phyloP scores from a whole-genome alignment of 2,888 invertebrate species.

The Hoplodrina blanda region DNA sequence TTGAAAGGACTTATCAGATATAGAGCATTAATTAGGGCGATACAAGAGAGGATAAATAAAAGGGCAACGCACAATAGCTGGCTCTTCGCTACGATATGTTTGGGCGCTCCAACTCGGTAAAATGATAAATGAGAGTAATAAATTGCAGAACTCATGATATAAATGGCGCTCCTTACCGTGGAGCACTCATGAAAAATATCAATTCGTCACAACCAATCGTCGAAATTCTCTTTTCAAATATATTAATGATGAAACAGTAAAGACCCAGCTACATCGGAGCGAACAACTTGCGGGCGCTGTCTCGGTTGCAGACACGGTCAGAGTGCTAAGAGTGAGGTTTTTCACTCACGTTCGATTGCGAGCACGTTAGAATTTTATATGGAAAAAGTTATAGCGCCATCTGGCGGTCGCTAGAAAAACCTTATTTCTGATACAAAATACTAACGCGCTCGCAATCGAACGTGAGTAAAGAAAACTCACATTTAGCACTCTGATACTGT shows the following conservation, averaged over 20 bases:
- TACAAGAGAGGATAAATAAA: slow-evolving; percentile 59
- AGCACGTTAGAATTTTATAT: too few relatives aligned
- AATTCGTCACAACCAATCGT: slow-evolving; percentile 81
- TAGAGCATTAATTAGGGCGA: slow-evolving; percentile 54
- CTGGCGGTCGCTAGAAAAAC: too few relatives aligned
- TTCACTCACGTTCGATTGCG: too few relatives aligned
- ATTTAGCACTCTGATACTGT: too few relatives aligned
- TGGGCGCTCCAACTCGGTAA: slow-evolving; percentile 76
- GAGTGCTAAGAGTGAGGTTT: too few relatives aligned
- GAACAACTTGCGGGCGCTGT: too few relatives aligned
- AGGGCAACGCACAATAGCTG: slow-evolving; percentile 61
- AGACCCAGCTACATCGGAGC: too few relatives aligned
- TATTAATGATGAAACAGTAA: slow-evolving; percentile 75
- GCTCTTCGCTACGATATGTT: slow-evolving; percentile 63
- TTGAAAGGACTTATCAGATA: slow-evolving; percentile 39
- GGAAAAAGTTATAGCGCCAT: too few relatives aligned
- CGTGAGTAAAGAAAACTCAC: too few relatives aligned
- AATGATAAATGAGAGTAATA: slow-evolving; percentile 85
- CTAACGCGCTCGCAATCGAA: too few relatives aligned
- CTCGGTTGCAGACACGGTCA: too few relatives aligned
- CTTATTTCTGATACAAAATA: too few relatives aligned
- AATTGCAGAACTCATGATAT: slow-evolving; percentile 83
- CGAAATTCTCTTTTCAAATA: slow-evolving; percentile 70
- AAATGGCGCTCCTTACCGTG: slow-evolving; percentile 78
- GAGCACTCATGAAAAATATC: slow-evolving; percentile 85